Evolutionary conservation across 2,797 vertebrate species (phyloP).

Genomic region (Champsocephalus gunnari): DNA sequence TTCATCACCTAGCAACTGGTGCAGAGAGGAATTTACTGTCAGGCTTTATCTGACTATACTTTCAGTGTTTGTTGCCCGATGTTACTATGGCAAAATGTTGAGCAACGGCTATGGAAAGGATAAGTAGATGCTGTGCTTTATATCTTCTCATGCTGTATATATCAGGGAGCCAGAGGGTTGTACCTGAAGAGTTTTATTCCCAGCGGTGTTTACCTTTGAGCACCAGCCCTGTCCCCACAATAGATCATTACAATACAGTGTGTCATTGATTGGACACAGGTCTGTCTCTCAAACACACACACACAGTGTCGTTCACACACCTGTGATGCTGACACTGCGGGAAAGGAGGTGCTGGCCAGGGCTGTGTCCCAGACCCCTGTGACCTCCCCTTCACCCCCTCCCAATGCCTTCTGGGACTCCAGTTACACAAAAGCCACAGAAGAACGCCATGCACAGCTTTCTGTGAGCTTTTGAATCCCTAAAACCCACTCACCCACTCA

Average conservation of each 20-base stretch:
- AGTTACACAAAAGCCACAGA: slow-evolving; percentile 75
- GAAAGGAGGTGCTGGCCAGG: slow-evolving; percentile 57
- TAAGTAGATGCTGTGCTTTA: slow-evolving; percentile 45
- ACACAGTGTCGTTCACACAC: slow-evolving; percentile 72
- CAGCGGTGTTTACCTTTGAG: slow-evolving; percentile 68
- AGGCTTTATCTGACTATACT: slow-evolving; percentile 68
- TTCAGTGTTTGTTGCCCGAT: slow-evolving; percentile 57
- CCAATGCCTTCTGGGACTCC: slow-evolving; percentile 54
- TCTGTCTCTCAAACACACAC: slow-evolving; percentile 30
- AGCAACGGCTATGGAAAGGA: slow-evolving; percentile 42
- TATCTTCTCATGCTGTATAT: slow-evolving; percentile 17
- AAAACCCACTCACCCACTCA: slow-evolving; percentile 48
- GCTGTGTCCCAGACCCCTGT: slow-evolving; percentile 33
- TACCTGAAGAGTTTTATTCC: slow-evolving; percentile 48
- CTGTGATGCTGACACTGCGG: slow-evolving; percentile 70
- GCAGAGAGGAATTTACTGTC: slow-evolving; percentile 74
- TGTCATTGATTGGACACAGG: slow-evolving; percentile 75
- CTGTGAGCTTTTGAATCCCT: slow-evolving; percentile 71
- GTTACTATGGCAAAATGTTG: slow-evolving; percentile 62
- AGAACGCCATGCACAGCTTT: slow-evolving; percentile 54
- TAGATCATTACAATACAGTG: slow-evolving; percentile 76
- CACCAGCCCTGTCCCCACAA: slow-evolving; percentile 51
- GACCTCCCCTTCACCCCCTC: background rate
- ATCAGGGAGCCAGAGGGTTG: slow-evolving; percentile 10
- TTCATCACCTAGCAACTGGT: slow-evolving; percentile 81